phyloP scores from a whole-genome alignment of 2,888 invertebrate species.

The Cyclophora albipunctata region DNA sequence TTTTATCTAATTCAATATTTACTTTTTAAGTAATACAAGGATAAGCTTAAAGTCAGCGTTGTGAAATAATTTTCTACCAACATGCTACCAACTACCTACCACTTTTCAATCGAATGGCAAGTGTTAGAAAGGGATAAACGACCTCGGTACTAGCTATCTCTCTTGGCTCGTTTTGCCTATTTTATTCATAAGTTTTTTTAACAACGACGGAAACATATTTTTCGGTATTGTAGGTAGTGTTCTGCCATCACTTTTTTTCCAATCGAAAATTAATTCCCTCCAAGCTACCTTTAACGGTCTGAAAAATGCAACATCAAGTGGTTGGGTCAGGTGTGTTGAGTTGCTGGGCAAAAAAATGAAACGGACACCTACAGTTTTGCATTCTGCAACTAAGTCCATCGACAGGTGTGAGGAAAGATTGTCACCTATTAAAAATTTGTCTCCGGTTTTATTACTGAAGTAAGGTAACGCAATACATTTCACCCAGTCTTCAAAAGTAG shows the following conservation, averaged over 20 bases:
- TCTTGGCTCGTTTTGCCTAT: too few species aligned
- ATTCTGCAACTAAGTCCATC: constrained; percentile 25
- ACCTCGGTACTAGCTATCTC: too few species aligned
- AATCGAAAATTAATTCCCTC: neutral
- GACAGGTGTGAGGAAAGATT: constrained; percentile 37
- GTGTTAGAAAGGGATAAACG: too few species aligned
- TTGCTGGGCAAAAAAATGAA: constrained; percentile 21
- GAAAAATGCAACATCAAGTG: neutral
- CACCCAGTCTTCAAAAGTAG: constrained; percentile 35
- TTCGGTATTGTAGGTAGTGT: neutral
- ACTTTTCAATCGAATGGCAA: too few species aligned
- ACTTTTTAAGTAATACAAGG: too few species aligned
- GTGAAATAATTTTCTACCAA: too few species aligned
- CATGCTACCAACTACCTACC: too few species aligned
- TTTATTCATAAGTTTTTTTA: neutral
- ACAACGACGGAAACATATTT: neutral
- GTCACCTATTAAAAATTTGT: constrained; percentile 37
- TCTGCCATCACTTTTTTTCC: neutral
- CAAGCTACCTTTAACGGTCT: neutral
- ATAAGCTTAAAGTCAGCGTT: too few species aligned
- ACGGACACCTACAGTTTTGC: constrained; percentile 30
- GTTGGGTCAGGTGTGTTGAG: neutral
- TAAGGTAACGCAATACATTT: constrained; percentile 16
- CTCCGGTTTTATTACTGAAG: constrained; percentile 22
- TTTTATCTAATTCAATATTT: too few species aligned